Evolutionary conservation across 1,140 invertebrate genomes (phyloP).

Genomic region (Mercenaria mercenaria): DNA sequence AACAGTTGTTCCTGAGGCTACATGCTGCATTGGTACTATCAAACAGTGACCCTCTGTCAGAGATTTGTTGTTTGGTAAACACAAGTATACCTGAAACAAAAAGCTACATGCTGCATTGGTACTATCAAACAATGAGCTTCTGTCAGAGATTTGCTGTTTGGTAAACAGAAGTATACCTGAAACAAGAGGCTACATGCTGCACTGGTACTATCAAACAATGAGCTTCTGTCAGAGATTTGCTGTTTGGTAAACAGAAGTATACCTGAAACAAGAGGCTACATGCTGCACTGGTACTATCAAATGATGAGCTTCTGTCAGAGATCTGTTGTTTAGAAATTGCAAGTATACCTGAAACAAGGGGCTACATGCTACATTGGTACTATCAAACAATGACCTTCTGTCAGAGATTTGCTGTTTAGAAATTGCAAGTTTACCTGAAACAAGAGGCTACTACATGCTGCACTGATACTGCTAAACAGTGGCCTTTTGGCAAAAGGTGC

Average conservation of each 20-base stretch:
- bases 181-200: constrained; percentile 86
- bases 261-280: constrained; percentile 80
- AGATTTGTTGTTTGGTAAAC: constrained; percentile 92
- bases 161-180: constrained; percentile 92
- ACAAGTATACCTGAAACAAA: constrained; percentile 89
- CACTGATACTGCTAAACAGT: too few relatives aligned
- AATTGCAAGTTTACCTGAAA: too few relatives aligned
- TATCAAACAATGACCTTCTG: too few relatives aligned
- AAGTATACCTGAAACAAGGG: constrained; percentile 89
- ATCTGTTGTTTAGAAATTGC: constrained; percentile 91
- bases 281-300: constrained; percentile 91
- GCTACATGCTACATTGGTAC: too few relatives aligned
- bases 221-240: constrained; percentile 92
- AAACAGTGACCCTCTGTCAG: constrained; percentile 95
- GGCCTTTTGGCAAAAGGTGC: too few relatives aligned
- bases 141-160: constrained; percentile 92
- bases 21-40: constrained; percentile 91
- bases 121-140: constrained; percentile 92
- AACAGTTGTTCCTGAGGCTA: constrained; percentile 91
- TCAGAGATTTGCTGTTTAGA: too few relatives aligned
- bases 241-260: constrained; percentile 93
- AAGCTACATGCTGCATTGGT: constrained; percentile 89
- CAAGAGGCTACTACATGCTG: too few relatives aligned
- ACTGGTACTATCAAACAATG: constrained; percentile 94
- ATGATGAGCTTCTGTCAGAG: constrained; percentile 95